phyloP scores from a whole-genome alignment of 1,140 invertebrate genomes.

The Doryteuthis pealeii region DNA sequence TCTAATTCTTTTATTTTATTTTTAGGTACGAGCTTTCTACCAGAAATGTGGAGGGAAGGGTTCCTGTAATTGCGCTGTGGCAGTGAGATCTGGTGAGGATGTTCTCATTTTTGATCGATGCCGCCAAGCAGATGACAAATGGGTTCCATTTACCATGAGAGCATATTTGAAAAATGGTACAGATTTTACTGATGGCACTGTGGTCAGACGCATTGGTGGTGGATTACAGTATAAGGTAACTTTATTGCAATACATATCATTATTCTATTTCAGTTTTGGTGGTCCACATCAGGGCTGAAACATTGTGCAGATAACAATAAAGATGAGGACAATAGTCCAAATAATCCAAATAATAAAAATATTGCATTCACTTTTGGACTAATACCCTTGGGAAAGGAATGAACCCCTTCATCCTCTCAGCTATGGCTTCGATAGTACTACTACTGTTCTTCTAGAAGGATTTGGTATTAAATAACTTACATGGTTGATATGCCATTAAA shows the following conservation, averaged over 20 bases:
- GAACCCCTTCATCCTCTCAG: too few relatives aligned
- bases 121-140: constrained; percentile 13
- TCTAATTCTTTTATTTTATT: not conserved
- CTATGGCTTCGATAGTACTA: too few relatives aligned
- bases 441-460: too few relatives aligned
- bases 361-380: too few relatives aligned
- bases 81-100: constrained; percentile 42
- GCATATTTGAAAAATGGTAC: constrained; percentile 34
- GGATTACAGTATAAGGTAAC: constrained; percentile 28
- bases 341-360: too few relatives aligned
- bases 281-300: too few relatives aligned
- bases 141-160: constrained; percentile 26
- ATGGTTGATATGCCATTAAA: too few relatives aligned
- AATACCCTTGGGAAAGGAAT: too few relatives aligned
- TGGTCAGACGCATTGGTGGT: constrained; percentile 22
- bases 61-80: constrained; percentile 49
- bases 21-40: constrained; percentile 27
- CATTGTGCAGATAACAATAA: too few relatives aligned
- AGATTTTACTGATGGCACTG: constrained; percentile 31
- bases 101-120: constrained; percentile 48
- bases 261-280: too few relatives aligned
- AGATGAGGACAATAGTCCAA: too few relatives aligned
- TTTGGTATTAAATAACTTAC: too few relatives aligned
- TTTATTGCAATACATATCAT: constrained; percentile 1
- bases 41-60: constrained; percentile 29